Evolutionary conservation across 2,797 vertebrate genomes (phyloP).

Genomic region (Tarsius wallacei): DNA sequence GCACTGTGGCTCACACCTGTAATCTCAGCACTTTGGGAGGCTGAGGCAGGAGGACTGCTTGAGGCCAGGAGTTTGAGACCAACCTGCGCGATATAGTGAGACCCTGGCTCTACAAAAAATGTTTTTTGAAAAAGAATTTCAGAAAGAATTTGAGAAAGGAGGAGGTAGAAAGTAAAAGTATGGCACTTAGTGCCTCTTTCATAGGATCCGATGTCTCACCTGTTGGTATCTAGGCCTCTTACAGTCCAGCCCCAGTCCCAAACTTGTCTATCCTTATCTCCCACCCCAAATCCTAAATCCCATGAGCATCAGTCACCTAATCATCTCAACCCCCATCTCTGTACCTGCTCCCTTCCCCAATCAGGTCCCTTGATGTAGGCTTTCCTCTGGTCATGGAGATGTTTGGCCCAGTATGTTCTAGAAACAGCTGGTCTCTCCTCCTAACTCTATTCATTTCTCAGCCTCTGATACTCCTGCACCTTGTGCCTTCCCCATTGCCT

Average conservation of each 20-base stretch:
- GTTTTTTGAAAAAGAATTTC: too few relatives aligned
- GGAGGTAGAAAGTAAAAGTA: neutral
- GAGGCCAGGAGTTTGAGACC: too few relatives aligned
- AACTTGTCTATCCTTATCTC: neutral
- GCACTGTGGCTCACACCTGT: too few relatives aligned
- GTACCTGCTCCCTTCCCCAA: neutral
- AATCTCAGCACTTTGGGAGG: too few relatives aligned
- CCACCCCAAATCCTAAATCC: neutral
- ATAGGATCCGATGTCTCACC: neutral
- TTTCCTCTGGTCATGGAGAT: neutral
- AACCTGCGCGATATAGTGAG: too few relatives aligned
- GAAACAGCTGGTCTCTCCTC: neutral
- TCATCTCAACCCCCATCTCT: neutral
- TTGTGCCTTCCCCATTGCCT: neutral
- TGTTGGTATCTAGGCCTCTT: neutral
- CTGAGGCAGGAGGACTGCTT: too few relatives aligned
- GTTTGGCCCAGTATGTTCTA: neutral
- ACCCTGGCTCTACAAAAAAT: too few relatives aligned
- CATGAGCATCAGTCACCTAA: neutral
- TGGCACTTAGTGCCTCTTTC: neutral
- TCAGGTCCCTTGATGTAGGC: neutral
- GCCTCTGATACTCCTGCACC: too few relatives aligned
- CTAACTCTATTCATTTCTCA: neutral
- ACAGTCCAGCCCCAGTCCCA: neutral
- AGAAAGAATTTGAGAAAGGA: neutral